Evolutionary conservation across 2,888 invertebrate genomes (phyloP).

Genomic region (Athalia rosae): DNA sequence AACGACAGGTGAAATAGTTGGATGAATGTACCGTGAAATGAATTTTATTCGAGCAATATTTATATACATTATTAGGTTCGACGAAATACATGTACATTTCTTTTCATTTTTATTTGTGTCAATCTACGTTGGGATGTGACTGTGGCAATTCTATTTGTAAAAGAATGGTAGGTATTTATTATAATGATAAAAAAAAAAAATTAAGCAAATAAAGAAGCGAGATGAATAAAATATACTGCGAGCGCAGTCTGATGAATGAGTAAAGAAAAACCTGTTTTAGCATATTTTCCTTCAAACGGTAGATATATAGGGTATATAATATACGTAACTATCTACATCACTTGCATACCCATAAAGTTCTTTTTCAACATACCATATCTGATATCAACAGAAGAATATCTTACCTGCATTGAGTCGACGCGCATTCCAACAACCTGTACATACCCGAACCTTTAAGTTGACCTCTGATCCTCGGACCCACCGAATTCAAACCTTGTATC

Average conservation of each 20-base stretch:
- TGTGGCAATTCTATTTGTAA: constrained; percentile 39
- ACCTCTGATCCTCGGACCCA: no score
- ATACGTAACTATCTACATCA: no score
- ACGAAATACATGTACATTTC: background rate
- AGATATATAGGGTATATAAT: no score
- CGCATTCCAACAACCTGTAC: no score
- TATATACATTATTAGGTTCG: constrained; percentile 11
- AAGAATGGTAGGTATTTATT: constrained; percentile 59
- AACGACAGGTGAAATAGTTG: no score
- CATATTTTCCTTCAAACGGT: no score
- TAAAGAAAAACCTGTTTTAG: background rate
- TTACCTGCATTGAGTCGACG: no score
- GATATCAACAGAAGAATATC: no score
- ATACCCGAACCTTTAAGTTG: no score
- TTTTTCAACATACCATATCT: no score
- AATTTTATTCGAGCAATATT: constrained; percentile 19
- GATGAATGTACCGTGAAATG: background rate
- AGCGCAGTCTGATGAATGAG: background rate
- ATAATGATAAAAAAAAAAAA: constrained; percentile 57
- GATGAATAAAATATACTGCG: background rate
- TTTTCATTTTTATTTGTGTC: constrained; percentile 9
- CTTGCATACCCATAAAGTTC: no score
- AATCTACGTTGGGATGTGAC: constrained; percentile 32
- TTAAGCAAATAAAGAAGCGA: background rate
- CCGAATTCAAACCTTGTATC: no score